phyloP scores from a whole-genome alignment of 2,797 vertebrate species.

The Megaceryle alcyon region DNA sequence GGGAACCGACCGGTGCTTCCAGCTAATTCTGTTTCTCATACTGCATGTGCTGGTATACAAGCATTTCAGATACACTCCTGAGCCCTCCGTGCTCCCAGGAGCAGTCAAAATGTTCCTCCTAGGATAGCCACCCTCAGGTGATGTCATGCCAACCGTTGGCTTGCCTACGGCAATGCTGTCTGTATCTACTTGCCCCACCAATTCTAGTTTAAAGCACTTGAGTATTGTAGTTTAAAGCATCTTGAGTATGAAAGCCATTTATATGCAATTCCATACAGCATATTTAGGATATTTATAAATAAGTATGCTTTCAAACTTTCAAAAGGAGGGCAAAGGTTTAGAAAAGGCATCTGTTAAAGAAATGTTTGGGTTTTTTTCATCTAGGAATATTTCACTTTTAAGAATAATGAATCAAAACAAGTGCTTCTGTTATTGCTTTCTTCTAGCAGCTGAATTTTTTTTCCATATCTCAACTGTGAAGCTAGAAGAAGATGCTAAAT shows the following conservation, averaged over 20 bases:
- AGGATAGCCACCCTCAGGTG: no score
- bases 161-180: background rate
- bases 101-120: background rate
- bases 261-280: no score
- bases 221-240: background rate
- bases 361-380: background rate
- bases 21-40: background rate
- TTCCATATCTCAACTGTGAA: background rate
- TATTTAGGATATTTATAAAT: background rate
- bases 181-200: background rate
- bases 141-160: background rate
- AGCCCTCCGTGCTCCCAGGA: background rate
- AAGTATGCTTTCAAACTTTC: background rate
- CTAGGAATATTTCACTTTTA: background rate
- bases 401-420: background rate
- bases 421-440: background rate
- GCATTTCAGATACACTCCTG: background rate
- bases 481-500: background rate
- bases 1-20: background rate
- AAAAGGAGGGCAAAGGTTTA: background rate
- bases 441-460: background rate
- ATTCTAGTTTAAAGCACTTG: background rate
- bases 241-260: background rate
- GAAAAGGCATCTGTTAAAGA: background rate
- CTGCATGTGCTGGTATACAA: background rate